These are phyloP conservation scores for Papilio glaucus DNA, from an alignment of 1,140 invertebrate genomes.

Conservation along the genomic window DNA sequence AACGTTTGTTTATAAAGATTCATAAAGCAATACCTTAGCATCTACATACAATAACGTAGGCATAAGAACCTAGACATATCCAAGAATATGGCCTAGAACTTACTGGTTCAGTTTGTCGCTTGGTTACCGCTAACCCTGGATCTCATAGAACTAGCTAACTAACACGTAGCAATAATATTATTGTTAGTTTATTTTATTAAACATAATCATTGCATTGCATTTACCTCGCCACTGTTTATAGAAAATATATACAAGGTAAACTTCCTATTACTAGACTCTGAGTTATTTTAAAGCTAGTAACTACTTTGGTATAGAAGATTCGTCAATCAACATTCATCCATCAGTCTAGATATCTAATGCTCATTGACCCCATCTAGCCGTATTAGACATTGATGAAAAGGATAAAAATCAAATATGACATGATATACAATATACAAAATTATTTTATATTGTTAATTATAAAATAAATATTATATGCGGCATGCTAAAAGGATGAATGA, in stretches of 20 bases:
- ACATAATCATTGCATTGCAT: not conserved
- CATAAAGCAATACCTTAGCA: too few relatives aligned
- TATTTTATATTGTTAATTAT: too few relatives aligned
- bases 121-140: not conserved
- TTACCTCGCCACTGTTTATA: conserved; percentile 1
- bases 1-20: too few relatives aligned
- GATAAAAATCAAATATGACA: too few relatives aligned
- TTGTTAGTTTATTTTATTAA: not conserved
- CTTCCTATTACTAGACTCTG: not conserved
- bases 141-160: not conserved
- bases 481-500: too few relatives aligned
- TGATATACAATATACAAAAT: too few relatives aligned
- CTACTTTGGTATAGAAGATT: not conserved
- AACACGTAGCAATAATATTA: not conserved
- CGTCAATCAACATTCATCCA: not conserved
- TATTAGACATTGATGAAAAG: too few relatives aligned
- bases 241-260: not conserved
- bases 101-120: not conserved
- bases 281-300: conserved; percentile 12
- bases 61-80: too few relatives aligned
- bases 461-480: too few relatives aligned
- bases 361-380: not conserved
- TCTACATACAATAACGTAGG: too few relatives aligned
- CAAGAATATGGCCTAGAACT: too few relatives aligned
- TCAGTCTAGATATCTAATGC: not conserved